phyloP scores from a whole-genome alignment of 2,888 invertebrate species.

The Drosophila helvetica region DNA sequence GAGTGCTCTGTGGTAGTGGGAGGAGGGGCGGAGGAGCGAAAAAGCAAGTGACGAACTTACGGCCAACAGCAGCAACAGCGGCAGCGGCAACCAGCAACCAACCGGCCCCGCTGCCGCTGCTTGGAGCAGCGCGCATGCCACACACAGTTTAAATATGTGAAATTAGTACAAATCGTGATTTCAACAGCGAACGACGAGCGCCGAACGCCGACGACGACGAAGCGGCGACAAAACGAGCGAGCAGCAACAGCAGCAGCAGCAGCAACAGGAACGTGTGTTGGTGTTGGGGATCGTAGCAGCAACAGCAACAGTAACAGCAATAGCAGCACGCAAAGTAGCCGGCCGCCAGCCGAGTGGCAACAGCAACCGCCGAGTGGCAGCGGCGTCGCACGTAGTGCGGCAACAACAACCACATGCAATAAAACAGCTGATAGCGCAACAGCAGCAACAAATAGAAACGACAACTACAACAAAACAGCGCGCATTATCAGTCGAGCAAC shows the following conservation, averaged over 20 bases:
- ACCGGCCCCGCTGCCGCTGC: conserved; percentile 55
- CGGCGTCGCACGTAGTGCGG: conserved; percentile 1
- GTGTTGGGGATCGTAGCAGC: conserved; percentile 10
- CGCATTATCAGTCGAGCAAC: conserved; percentile 78
- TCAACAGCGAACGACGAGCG: conserved; percentile 84
- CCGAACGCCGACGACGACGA: conserved; percentile 68
- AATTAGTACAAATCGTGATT: conserved; percentile 84
- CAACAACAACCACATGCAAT: conserved; percentile 68
- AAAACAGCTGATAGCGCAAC: conserved; percentile 74
- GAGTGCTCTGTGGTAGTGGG: conserved; percentile 15
- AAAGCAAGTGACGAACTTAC: conserved; percentile 79
- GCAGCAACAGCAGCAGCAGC: conserved; percentile 54
- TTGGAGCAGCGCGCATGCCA: conserved; percentile 82
- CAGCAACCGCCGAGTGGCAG: conserved; percentile 8
- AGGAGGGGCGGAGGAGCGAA: conserved; percentile 48
- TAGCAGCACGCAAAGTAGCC: conserved; percentile 10
- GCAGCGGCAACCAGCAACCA: conserved; percentile 49
- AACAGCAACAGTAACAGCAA: conserved; percentile 6
- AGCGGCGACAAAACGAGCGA: conserved; percentile 59
- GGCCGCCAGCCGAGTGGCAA: conserved; percentile 27
- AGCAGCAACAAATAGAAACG: conserved; percentile 15
- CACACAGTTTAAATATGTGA: conserved; percentile 83
- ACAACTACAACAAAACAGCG: conserved; percentile 57
- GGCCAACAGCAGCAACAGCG: conserved; percentile 68
- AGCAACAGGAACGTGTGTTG: conserved; percentile 36